Conservation (phyloP, 2,797 vertebrate genomes). For the Peromyscus eremicus region DNA sequence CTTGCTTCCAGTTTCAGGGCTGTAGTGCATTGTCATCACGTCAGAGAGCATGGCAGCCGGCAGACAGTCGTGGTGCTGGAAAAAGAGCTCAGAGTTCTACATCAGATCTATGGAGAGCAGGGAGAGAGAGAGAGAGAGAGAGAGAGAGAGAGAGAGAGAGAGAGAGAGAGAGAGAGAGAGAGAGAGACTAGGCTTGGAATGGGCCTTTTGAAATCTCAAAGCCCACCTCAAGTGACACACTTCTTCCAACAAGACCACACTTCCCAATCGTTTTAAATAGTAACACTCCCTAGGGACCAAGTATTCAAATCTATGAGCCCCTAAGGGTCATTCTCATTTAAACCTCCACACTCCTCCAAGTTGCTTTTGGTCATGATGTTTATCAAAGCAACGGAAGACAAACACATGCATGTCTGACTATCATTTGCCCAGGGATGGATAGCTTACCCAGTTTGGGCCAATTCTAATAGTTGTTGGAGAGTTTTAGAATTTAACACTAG, state of each 20-base stretch:
- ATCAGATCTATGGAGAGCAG: not conserved
- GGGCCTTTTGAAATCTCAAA: not conserved
- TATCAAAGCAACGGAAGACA: not conserved
- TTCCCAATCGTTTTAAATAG: not conserved
- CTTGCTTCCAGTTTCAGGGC: not conserved
- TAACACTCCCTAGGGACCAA: not conserved
- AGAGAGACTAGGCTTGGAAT: not conserved
- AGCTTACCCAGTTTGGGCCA: not conserved
- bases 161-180: no score
- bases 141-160: no score
- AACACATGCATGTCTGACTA: not conserved
- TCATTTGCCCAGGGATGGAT: not conserved
- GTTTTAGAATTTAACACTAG: not conserved
- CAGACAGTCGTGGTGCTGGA: not conserved
- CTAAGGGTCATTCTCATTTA: not conserved
- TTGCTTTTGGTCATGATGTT: not conserved
- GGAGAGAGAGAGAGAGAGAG: no score
- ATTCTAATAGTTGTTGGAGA: not conserved
- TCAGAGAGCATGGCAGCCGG: accelerated
- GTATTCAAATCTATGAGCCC: not conserved
- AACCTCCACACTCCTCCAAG: not conserved
- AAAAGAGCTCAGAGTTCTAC: not conserved
- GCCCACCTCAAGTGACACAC: not conserved
- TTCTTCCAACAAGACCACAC: not conserved
- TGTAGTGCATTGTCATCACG: not conserved